Evolutionary conservation across 2,113 vertebrate species (phyloP), one percentile per base, ranked within the genome.

Genomic region (Scopus umbretta): DNA sequence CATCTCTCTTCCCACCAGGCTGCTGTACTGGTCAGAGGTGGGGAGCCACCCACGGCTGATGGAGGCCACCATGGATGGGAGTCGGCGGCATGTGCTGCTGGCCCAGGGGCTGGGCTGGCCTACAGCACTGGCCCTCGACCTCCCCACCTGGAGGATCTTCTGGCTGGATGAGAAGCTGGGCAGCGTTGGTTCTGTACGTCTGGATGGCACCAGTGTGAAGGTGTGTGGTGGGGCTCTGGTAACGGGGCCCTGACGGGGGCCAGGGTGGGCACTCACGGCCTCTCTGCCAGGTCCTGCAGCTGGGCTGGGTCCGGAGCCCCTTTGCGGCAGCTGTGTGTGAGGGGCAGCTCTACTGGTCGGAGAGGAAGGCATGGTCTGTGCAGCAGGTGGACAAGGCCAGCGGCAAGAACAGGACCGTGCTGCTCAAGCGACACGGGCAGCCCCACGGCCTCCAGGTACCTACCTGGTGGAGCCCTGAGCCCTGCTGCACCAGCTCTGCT

Each of bases 21-120:
- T 99, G 93, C 99, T 99, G 98, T 98, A 99, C 81, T 99, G 99
- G 99, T 99, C 99, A 6, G 98, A 99, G 96, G 98, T 99, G 29
- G 99, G 99, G 88, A 97, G 91, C 67, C 90, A 97, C 9, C 98
- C 99, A 65, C 98, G 98, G 81, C 99, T 99, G 45, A 97, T 98
- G 95, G 92, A 94, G 50, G 98, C 99, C 9, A 97, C 98, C 36
- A 99, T 99, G 99, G 99, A 99, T 29, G 99, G 99, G 13, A 98
- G 98, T 8, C 93, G 81, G 70, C 97, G 97, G 87, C 98, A 95
- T 3, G 92, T 98, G 52, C 93, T 99, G 61, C 93, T 99, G 83
- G 97, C 72, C 32, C 80, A 90, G 40, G 97, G 98, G 18, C 94
- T 99, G 80, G 98, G 98, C 59, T 98, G 98, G 98, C 99, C 99